These are phyloP conservation scores for Hepsetus odoe DNA, from an alignment of 2,113 vertebrate species.

Conservation along the genomic window DNA sequence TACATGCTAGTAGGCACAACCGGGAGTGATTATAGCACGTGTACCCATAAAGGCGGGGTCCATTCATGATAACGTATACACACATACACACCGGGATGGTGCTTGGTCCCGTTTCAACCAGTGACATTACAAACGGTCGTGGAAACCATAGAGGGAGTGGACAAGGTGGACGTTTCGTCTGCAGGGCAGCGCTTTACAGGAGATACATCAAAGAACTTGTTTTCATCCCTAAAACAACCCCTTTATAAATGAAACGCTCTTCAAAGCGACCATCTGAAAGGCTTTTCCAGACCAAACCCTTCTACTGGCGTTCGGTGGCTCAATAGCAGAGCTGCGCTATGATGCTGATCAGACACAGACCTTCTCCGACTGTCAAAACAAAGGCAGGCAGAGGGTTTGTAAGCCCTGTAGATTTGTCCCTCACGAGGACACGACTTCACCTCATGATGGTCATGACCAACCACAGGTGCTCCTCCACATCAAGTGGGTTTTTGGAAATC, in stretches of 20 bases:
- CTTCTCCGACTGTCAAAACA: constrained; percentile 39
- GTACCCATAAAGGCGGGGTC: constrained; percentile 20
- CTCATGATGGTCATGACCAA: constrained; percentile 54
- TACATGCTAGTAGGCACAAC: constrained; percentile 69
- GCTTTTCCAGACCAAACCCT: constrained; percentile 1
- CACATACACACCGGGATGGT: constrained; percentile 12
- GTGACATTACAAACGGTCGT: constrained; percentile 51
- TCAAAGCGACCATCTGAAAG: constrained; percentile 33
- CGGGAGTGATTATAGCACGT: constrained; percentile 51
- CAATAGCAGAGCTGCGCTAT: constrained; percentile 48
- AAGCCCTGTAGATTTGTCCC: constrained; percentile 40
- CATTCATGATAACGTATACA: constrained; percentile 10
- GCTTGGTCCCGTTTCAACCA: constrained; percentile 74
- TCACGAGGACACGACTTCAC: constrained; percentile 62
- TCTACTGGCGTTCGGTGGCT: constrained; percentile 31
- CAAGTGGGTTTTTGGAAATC: constrained; percentile 26
- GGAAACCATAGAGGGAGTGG: background rate
- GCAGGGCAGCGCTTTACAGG: background rate
- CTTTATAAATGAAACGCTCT: constrained; percentile 11
- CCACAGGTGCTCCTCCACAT: constrained; percentile 46
- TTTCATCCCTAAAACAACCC: constrained; percentile 1
- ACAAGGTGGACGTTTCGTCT: background rate
- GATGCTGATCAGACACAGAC: constrained; percentile 52
- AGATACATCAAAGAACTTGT: constrained; percentile 1
- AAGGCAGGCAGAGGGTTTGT: constrained; percentile 22